Evolutionary conservation across 2,888 invertebrate genomes (phyloP).

Genomic region (Morpho achilles): DNA sequence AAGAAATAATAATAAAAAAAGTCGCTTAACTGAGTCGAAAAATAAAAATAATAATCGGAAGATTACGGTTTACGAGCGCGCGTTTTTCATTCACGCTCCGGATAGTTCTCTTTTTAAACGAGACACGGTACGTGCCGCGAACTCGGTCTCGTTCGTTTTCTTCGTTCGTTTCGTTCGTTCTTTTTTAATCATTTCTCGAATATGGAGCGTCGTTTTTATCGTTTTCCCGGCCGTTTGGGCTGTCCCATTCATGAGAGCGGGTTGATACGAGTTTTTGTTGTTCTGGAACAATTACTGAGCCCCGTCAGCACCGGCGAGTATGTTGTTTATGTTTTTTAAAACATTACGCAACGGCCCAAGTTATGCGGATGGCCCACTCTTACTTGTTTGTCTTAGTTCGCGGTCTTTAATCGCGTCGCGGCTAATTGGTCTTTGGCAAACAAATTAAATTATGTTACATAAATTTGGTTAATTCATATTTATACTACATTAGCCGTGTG

Average conservation of each 20-base stretch:
- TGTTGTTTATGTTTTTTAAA: slow-evolving; percentile 46
- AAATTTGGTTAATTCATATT: too few species aligned
- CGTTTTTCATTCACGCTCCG: slow-evolving; percentile 77
- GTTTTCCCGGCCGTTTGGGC: slow-evolving; percentile 64
- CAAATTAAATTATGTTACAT: too few species aligned
- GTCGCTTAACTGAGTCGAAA: slow-evolving; percentile 40
- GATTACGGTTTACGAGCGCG: slow-evolving; percentile 67
- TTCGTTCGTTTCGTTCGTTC: slow-evolving; percentile 54
- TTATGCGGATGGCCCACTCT: slow-evolving; percentile 15
- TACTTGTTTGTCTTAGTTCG: too few species aligned
- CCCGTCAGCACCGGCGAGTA: slow-evolving; percentile 28
- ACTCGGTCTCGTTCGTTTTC: slow-evolving; percentile 55
- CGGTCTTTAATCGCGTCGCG: too few species aligned
- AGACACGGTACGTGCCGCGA: slow-evolving; percentile 67
- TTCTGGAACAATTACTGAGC: slow-evolving; percentile 59
- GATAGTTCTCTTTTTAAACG: slow-evolving; percentile 76
- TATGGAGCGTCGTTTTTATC: slow-evolving; percentile 75
- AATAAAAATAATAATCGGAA: slow-evolving; percentile 75
- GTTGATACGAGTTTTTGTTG: slow-evolving; percentile 45
- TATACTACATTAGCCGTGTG: too few species aligned
- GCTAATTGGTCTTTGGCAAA: too few species aligned
- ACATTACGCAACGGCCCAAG: slow-evolving; percentile 32
- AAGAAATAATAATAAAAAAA: slow-evolving; percentile 67
- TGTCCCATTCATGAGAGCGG: slow-evolving; percentile 56
- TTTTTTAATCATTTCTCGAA: slow-evolving; percentile 78